Percentiles rank a stretch among this genome's conserved stretches.
These are phyloP conservation scores for Luidia sarsii DNA, from an alignment of 53 echinoderm and acorn worm species.

Conservation along the genomic window DNA sequence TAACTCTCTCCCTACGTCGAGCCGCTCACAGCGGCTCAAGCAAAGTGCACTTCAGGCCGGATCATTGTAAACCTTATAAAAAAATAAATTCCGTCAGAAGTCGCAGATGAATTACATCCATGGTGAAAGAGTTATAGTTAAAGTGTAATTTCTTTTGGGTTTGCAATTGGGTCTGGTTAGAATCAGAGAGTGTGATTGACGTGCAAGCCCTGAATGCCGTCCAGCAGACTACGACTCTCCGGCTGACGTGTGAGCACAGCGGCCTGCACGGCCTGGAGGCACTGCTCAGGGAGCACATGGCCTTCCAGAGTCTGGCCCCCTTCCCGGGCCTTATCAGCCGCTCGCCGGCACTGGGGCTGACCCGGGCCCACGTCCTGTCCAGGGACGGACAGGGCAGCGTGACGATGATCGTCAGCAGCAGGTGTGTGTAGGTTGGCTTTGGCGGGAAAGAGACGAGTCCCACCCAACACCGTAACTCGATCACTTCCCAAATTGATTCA, in stretches of 20 bases:
- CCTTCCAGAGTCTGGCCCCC: conserved; percentile 2
- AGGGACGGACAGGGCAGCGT: conserved; percentile 2
- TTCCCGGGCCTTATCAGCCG: conserved; percentile 10
- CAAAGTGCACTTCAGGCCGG: no score
- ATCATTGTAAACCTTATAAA: no score
- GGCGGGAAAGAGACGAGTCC: no score
- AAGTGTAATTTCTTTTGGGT: no score
- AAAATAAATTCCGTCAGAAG: no score
- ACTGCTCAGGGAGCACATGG: conserved; percentile 6
- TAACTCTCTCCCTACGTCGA: no score
- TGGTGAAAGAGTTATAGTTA: no score
- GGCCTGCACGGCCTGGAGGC: conserved; percentile 19
- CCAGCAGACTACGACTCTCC: conserved; percentile 41
- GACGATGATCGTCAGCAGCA: conserved; percentile 25
- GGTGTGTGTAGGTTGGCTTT: conserved; percentile 50
- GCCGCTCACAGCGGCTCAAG: no score
- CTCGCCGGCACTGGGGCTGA: background rate
- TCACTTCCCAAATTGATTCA: no score
- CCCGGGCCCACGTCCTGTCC: conserved; percentile 14
- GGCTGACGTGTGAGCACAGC: conserved; percentile 43
- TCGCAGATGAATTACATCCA: no score
- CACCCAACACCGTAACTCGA: no score
- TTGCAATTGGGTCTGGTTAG: no score
- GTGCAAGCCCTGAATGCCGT: conserved; percentile 38
- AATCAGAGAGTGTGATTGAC: conserved; percentile 3